Conservation (phyloP, 2,888 invertebrate genomes). For the Minunthozetes semirufus region DNA sequence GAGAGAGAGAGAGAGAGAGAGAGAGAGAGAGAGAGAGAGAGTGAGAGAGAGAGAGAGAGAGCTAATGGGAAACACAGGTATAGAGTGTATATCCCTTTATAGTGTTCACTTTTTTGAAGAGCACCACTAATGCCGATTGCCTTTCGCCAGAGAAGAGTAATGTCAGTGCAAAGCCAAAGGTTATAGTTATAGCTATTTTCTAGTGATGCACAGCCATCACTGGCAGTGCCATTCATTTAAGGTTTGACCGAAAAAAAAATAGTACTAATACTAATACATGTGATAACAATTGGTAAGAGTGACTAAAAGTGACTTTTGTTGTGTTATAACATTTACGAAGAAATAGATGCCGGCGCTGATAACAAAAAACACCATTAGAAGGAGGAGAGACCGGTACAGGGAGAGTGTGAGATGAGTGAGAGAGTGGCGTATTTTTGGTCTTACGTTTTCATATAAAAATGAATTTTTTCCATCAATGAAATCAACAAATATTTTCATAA, state of each 20-base stretch:
- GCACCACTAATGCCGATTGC: too few relatives aligned
- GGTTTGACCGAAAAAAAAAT: not conserved
- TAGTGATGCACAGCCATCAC: not conserved
- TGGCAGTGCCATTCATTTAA: not conserved
- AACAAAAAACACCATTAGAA: too few relatives aligned
- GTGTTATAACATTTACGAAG: not conserved
- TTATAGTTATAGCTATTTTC: not conserved
- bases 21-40: not conserved
- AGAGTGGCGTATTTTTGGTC: not conserved
- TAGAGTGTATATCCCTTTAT: not conserved
- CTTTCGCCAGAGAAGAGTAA: too few relatives aligned
- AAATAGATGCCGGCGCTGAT: not conserved
- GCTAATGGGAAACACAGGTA: not conserved
- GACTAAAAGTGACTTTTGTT: not conserved
- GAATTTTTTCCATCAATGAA: too few relatives aligned
- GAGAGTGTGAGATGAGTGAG: not conserved
- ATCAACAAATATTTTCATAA: too few relatives aligned
- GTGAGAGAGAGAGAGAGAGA: constrained; percentile 1
- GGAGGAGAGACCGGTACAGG: not conserved
- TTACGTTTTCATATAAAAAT: too few relatives aligned
- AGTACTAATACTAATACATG: not conserved
- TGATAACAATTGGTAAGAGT: constrained; percentile 1
- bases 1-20: not conserved
- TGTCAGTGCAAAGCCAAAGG: too few relatives aligned
- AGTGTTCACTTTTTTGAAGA: not conserved